Conservation (phyloP, 2,113 vertebrate genomes). For the Noturus placidus region DNA sequence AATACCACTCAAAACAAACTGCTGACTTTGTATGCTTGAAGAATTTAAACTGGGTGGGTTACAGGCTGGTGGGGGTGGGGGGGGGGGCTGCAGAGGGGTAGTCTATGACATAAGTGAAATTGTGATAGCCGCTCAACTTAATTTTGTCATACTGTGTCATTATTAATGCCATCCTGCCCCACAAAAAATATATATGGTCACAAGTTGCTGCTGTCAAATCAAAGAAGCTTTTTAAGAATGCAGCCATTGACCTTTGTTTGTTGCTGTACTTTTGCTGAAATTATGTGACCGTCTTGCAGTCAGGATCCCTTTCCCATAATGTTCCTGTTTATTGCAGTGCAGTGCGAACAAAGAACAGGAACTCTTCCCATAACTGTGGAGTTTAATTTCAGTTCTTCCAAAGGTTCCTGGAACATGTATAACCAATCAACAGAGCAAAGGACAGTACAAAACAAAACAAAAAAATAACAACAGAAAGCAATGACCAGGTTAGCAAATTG, state of each 20-base stretch:
- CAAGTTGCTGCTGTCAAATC: background rate
- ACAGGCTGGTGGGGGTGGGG: too few species aligned
- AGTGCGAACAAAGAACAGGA: conserved; percentile 8
- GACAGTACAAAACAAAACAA: background rate
- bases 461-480: background rate
- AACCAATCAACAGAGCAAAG: background rate
- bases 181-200: background rate
- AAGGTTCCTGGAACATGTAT: background rate
- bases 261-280: background rate
- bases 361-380: background rate
- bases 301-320: background rate
- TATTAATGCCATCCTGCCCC: background rate
- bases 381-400: conserved; percentile 10
- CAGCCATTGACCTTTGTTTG: background rate
- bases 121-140: background rate
- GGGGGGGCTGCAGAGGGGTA: too few species aligned
- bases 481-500: background rate
- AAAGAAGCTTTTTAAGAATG: background rate
- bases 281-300: background rate
- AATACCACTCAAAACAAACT: background rate
- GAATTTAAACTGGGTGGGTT: too few species aligned
- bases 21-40: background rate
- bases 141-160: background rate
- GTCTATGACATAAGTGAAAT: background rate
- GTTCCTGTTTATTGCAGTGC: background rate